Conservation (phyloP, 2,888 invertebrate genomes). For the Camptogramma bilineatum region DNA sequence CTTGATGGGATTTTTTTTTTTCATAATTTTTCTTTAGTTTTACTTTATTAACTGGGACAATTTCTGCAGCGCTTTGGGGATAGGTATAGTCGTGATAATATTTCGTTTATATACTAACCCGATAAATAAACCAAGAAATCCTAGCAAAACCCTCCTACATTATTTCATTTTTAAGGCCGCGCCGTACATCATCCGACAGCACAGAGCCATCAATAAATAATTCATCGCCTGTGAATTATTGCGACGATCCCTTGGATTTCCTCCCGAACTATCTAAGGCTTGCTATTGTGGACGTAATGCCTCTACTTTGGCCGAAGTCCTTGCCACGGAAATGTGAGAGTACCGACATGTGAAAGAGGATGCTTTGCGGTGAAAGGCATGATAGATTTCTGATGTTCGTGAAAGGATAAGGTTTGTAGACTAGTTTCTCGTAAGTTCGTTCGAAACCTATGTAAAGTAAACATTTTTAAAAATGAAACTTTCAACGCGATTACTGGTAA, state of each 20-base stretch:
- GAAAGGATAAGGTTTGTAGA: background rate
- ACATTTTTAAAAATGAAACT: background rate
- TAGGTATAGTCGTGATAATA: too few relatives aligned
- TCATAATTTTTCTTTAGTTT: too few relatives aligned
- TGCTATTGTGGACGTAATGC: slow-evolving; percentile 37
- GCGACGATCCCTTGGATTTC: slow-evolving; percentile 66
- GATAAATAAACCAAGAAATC: background rate
- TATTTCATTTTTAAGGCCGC: slow-evolving; percentile 32
- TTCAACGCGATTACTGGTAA: too few relatives aligned
- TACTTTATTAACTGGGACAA: too few relatives aligned
- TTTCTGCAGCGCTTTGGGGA: too few relatives aligned
- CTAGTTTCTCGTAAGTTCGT: background rate
- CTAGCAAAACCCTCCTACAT: slow-evolving; percentile 21
- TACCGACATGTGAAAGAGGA: slow-evolving; percentile 24
- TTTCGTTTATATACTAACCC: background rate
- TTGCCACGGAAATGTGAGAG: slow-evolving; percentile 27
- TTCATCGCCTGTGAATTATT: slow-evolving; percentile 73
- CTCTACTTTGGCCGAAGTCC: slow-evolving; percentile 28
- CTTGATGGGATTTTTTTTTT: too few relatives aligned
- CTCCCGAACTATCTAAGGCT: slow-evolving; percentile 45
- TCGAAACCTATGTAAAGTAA: too few relatives aligned
- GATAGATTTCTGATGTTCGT: slow-evolving; percentile 11
- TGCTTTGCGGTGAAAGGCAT: slow-evolving; percentile 15
- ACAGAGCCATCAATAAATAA: slow-evolving; percentile 76
- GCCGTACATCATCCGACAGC: slow-evolving; percentile 41